phyloP scores from a whole-genome alignment of 2,888 invertebrate species.

The Troides oblongomaculatus region DNA sequence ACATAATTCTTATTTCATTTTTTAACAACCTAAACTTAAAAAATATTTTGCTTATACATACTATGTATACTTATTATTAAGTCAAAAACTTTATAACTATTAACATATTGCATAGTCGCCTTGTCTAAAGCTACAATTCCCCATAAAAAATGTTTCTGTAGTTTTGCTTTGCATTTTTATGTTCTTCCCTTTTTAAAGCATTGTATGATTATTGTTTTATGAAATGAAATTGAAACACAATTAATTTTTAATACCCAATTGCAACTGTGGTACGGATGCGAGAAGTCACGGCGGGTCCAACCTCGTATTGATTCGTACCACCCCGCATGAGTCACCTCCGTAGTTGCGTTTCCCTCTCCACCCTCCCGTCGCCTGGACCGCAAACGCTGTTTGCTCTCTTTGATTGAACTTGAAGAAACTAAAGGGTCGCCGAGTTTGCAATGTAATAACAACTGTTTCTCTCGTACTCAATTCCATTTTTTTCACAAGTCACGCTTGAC shows the following conservation, averaged over 20 bases:
- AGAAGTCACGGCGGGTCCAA: conserved; percentile 31
- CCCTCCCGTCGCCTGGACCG: conserved; percentile 46
- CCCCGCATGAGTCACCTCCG: conserved; percentile 67
- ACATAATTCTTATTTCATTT: too few species aligned
- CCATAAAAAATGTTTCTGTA: not conserved
- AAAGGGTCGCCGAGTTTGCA: conserved; percentile 51
- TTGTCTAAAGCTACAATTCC: too few species aligned
- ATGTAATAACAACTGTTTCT: conserved; percentile 60
- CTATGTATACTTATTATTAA: too few species aligned
- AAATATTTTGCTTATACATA: too few species aligned
- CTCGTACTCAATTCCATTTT: conserved; percentile 38
- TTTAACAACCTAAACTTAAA: too few species aligned
- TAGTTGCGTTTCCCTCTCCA: conserved; percentile 45
- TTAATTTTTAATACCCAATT: conserved; percentile 26
- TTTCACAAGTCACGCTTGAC: conserved; percentile 40
- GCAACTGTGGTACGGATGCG: conserved; percentile 30
- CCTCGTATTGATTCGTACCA: conserved; percentile 72
- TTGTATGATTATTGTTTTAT: not conserved
- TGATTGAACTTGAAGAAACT: conserved; percentile 69
- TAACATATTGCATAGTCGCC: too few species aligned
- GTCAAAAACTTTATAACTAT: too few species aligned
- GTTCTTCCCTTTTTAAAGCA: not conserved
- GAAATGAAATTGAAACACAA: conserved; percentile 8
- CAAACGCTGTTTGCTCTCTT: conserved; percentile 63
- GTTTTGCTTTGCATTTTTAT: not conserved